Percentiles rank a stretch among this genome's conserved stretches.
These are phyloP conservation scores for Psittacula echo DNA, from an alignment of 2,797 vertebrate genomes.

Conservation along the genomic window DNA sequence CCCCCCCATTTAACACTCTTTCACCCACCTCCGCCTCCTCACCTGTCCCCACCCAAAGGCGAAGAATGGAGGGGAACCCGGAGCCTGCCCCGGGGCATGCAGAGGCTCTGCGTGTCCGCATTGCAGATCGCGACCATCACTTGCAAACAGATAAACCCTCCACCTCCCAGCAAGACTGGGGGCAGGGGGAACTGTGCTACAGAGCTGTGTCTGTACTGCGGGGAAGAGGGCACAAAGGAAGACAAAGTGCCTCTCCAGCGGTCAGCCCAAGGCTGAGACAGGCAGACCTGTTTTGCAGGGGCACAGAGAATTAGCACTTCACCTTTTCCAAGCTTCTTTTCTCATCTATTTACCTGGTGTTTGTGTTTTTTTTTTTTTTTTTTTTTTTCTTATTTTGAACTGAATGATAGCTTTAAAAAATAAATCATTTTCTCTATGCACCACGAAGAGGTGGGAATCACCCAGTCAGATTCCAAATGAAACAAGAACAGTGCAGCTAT, in stretches of 20 bases:
- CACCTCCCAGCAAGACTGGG: background rate
- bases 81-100: background rate
- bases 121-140: background rate
- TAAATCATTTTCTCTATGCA: background rate
- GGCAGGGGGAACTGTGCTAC: rapidly evolving
- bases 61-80: background rate
- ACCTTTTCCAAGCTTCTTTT: background rate
- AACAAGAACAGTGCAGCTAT: background rate
- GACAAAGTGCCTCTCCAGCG: background rate
- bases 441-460: background rate
- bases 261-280: background rate
- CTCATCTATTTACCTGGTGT: background rate
- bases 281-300: background rate
- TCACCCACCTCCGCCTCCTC: background rate
- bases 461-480: background rate
- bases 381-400: rapidly evolving
- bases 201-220: rapidly evolving
- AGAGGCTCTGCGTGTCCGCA: background rate
- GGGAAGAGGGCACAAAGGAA: background rate
- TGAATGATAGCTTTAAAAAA: rapidly evolving
- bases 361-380: background rate
- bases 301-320: background rate
- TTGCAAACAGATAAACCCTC: background rate
- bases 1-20: background rate
- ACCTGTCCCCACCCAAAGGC: background rate